Evolutionary conservation across 2,888 invertebrate species (phyloP), one percentile per base, ranked within the genome.

Genomic region (Chaetogeoica ovagalla): DNA sequence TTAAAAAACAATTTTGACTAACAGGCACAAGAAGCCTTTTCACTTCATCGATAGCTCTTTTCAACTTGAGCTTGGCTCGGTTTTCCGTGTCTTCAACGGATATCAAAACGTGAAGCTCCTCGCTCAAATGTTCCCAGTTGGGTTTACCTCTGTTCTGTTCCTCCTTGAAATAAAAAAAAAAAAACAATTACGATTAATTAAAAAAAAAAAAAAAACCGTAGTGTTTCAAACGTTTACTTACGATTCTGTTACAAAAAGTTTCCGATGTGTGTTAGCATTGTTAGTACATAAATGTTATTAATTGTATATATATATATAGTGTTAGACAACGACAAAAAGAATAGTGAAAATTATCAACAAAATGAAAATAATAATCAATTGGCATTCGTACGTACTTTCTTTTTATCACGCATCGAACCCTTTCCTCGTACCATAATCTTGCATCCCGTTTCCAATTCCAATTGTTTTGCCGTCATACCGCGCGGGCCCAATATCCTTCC

Each of bases 351-450:
- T 21, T n/a, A n/a, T 21, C n/a, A 37, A 37, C 8, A 74, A 9
- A 37, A 30, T 43, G 30, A 30, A 30, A 30, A 30, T 2, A 30
- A 30, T 2, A 30, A 7, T 43, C 6, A 11, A 66, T 57, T 75
- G 7, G 57, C n/a, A 11, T 37, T 66, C n/a, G 39, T 21, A 86
- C 89, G 89, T 90, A 98, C 98, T 95, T 98, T 98, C 89, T 97
- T 96, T 90, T 98, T 98, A 88, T 98, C 98, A 88, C 98, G 91
- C 98, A 98, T 98, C 82, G 98, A 98, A 83, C 98, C 98, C 89
- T 97, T 97, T 87, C 99, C 98, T 89, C 99, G 91, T 86, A 99
- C 98, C 99, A 99, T 99, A 86, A 99, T 98, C 92, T 99, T 99
- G 89, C 99, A 99, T 85, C 98, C 98, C 85, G 99, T 99, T 90